These are phyloP conservation scores for Standfussiana lucernea DNA, from an alignment of 2,888 invertebrate genomes.

Conservation along the genomic window DNA sequence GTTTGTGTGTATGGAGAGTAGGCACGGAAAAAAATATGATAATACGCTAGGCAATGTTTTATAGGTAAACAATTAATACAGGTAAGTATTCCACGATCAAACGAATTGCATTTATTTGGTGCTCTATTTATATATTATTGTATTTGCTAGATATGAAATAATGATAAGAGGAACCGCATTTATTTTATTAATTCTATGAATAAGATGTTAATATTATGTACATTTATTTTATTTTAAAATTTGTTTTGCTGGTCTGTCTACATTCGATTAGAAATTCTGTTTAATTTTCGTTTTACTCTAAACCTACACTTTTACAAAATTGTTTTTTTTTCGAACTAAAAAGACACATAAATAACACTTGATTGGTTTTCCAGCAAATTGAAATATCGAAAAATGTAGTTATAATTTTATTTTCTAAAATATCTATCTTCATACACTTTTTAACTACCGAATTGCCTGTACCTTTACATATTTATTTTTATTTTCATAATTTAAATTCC, in stretches of 20 bases:
- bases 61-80: not conserved
- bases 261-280: constrained; percentile 23
- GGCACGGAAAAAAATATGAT: not conserved
- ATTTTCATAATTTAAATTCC: not conserved
- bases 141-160: constrained; percentile 36
- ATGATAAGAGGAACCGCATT: not conserved
- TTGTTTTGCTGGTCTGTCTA: constrained; percentile 41
- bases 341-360: constrained; percentile 50
- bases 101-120: not conserved
- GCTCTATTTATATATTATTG: constrained; percentile 10
- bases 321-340: constrained; percentile 26
- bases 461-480: not conserved
- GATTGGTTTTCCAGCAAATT: not conserved
- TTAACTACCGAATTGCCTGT: not conserved
- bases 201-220: constrained; percentile 13
- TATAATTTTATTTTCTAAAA: not conserved
- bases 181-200: constrained; percentile 1
- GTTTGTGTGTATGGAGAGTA: not conserved
- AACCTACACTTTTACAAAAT: constrained; percentile 59
- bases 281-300: constrained; percentile 40
- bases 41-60: not conserved
- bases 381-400: not conserved
- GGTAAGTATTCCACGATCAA: constrained; percentile 35
- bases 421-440: constrained; percentile 6
- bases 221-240: constrained; percentile 32